These are phyloP conservation scores for Notarius lentiginosus DNA, from an alignment of 2,113 vertebrate species.

Conservation along the genomic window DNA sequence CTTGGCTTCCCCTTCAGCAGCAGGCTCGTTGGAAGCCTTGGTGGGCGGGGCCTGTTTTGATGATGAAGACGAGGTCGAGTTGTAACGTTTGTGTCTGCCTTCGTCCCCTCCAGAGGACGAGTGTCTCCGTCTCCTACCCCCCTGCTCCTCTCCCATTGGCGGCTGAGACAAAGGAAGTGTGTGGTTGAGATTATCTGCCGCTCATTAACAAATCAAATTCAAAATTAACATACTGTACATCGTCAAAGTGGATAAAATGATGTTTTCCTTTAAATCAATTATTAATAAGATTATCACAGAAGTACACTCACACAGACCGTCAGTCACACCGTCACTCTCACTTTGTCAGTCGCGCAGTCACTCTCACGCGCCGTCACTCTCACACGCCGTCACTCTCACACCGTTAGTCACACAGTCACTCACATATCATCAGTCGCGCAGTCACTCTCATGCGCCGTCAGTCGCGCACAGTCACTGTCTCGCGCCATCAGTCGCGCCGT, in stretches of 20 bases:
- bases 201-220: background rate
- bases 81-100: conserved; percentile 67
- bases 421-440: too few relatives aligned
- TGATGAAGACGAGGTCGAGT: conserved; percentile 52
- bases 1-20: conserved; percentile 40
- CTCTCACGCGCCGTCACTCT: background rate
- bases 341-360: background rate
- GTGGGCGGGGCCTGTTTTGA: conserved; percentile 56
- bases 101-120: conserved; percentile 77
- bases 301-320: too few relatives aligned
- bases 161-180: conserved; percentile 74
- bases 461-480: too few relatives aligned
- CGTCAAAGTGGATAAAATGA: background rate
- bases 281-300: too few relatives aligned
- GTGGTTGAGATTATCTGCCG: conserved; percentile 66
- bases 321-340: too few relatives aligned
- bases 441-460: too few relatives aligned
- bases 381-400: too few relatives aligned
- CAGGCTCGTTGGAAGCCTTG: conserved; percentile 45
- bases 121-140: conserved; percentile 74
- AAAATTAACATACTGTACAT: background rate
- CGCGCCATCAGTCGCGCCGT: too few relatives aligned
- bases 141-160: conserved; percentile 80
- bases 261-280: background rate
- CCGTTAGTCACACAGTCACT: too few relatives aligned